Conservation (phyloP, 2,113 vertebrate genomes). For the Speoplatyrhinus poulsoni region DNA sequence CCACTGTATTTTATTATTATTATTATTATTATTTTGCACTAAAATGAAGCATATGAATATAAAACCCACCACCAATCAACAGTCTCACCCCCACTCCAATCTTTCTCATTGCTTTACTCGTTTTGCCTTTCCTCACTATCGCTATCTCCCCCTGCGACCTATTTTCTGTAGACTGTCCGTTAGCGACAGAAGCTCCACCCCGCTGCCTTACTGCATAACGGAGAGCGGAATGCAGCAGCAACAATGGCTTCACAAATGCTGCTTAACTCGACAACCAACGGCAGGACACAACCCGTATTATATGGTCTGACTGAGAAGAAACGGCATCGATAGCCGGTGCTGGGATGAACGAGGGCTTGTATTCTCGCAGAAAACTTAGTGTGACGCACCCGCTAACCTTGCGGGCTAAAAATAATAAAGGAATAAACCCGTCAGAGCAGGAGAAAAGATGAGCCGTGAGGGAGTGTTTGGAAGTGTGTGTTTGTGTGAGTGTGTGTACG, state of each 20-base stretch:
- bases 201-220: conserved; percentile 13
- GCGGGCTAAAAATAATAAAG: not conserved
- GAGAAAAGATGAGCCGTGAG: conserved; percentile 9
- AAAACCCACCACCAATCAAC: too few relatives aligned
- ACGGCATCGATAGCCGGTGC: too few relatives aligned
- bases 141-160: conserved; percentile 30
- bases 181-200: conserved; percentile 27
- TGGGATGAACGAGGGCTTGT: too few relatives aligned
- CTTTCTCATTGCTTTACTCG: not conserved
- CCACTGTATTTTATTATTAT: too few relatives aligned
- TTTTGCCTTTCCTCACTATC: conserved; percentile 3
- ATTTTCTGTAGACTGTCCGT: conserved; percentile 36
- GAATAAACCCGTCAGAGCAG: not conserved
- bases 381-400: too few relatives aligned
- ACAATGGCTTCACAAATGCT: conserved; percentile 19
- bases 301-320: too few relatives aligned
- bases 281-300: too few relatives aligned
- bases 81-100: too few relatives aligned
- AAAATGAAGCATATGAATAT: too few relatives aligned
- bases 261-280: not conserved
- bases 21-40: too few relatives aligned
- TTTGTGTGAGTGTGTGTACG: conserved; percentile 6
- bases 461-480: conserved; percentile 2
- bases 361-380: too few relatives aligned
- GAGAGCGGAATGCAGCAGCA: conserved; percentile 16